A percentile compares a stretch with the other conserved stretches of the same genome.
phyloP scores from a whole-genome alignment of 2,888 invertebrate genomes.

The Malachius bipustulatus region DNA sequence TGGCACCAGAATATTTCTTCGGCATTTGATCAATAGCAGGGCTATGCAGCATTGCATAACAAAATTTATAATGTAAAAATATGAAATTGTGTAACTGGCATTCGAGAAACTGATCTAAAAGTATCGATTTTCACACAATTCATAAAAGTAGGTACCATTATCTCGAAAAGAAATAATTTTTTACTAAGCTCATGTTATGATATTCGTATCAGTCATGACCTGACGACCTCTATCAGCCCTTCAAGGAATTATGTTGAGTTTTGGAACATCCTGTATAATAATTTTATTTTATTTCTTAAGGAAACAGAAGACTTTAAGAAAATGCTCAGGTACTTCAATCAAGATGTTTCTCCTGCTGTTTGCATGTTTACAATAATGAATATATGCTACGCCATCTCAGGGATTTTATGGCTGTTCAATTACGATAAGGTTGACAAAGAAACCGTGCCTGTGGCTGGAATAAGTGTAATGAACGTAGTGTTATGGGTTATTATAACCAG shows the following conservation, averaged over 20 bases:
- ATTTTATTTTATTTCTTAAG: constrained; percentile 35
- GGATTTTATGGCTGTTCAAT: constrained; percentile 53
- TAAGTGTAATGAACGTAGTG: constrained; percentile 47
- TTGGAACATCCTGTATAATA: constrained; percentile 11
- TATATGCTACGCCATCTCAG: constrained; percentile 59
- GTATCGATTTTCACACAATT: too few relatives aligned
- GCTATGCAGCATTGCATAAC: too few relatives aligned
- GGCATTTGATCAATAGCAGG: too few relatives aligned
- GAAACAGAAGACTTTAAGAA: constrained; percentile 72
- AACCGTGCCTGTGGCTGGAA: constrained; percentile 45
- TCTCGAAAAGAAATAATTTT: too few relatives aligned
- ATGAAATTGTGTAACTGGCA: too few relatives aligned
- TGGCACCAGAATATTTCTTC: too few relatives aligned
- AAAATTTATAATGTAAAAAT: too few relatives aligned
- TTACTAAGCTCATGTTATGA: too few relatives aligned
- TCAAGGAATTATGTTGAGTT: constrained; percentile 2
- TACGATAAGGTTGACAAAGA: constrained; percentile 47
- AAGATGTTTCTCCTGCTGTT: constrained; percentile 62
- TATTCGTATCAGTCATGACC: too few relatives aligned
- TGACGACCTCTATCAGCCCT: too few relatives aligned
- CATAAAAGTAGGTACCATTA: too few relatives aligned
- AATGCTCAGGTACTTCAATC: constrained; percentile 62
- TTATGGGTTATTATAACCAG: constrained; percentile 54
- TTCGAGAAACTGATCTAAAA: too few relatives aligned
- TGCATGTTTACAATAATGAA: constrained; percentile 67